A percentile compares a stretch with the other conserved stretches of the same genome.
These are phyloP conservation scores for Anthophora plumipes DNA, from an alignment of 2,888 invertebrate species.

Conservation along the genomic window DNA sequence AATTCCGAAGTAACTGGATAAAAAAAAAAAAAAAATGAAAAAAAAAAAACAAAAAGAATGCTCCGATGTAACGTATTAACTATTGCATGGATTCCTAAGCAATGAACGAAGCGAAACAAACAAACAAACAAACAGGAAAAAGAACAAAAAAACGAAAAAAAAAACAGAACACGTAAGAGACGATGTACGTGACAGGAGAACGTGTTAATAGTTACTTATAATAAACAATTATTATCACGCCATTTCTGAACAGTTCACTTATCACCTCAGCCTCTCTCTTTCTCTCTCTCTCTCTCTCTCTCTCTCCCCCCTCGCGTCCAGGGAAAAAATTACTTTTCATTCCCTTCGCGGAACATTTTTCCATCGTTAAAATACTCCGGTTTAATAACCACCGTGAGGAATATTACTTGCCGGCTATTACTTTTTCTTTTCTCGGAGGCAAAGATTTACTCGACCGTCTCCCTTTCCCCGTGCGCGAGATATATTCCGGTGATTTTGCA, in stretches of 20 bases:
- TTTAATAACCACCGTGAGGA: too few species aligned
- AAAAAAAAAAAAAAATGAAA: not conserved
- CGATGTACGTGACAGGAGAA: conserved; percentile 76
- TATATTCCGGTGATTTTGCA: conserved; percentile 17
- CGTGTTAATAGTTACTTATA: conserved; percentile 81
- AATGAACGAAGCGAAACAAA: conserved; percentile 60
- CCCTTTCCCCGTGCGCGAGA: not conserved
- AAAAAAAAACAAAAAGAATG: conserved; percentile 29
- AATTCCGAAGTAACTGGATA: conserved; percentile 73
- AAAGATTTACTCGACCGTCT: not conserved
- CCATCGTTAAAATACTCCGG: too few species aligned
- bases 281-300: too few species aligned
- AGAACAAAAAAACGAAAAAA: conserved; percentile 17
- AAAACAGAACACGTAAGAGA: conserved; percentile 56
- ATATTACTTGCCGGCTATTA: not conserved
- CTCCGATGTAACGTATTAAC: conserved; percentile 71
- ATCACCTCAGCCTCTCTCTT: not conserved
- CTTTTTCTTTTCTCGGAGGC: not conserved
- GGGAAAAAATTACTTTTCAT: too few species aligned
- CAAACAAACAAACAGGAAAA: not conserved
- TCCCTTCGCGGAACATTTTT: too few species aligned
- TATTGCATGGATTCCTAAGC: conserved; percentile 69
- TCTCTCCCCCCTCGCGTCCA: too few species aligned
- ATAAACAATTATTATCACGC: conserved; percentile 81
- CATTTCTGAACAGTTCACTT: not conserved